Percentiles rank a stretch among this genome's conserved stretches.
phyloP scores from a whole-genome alignment of 2,888 invertebrate genomes.

The Conomelus anceps region DNA sequence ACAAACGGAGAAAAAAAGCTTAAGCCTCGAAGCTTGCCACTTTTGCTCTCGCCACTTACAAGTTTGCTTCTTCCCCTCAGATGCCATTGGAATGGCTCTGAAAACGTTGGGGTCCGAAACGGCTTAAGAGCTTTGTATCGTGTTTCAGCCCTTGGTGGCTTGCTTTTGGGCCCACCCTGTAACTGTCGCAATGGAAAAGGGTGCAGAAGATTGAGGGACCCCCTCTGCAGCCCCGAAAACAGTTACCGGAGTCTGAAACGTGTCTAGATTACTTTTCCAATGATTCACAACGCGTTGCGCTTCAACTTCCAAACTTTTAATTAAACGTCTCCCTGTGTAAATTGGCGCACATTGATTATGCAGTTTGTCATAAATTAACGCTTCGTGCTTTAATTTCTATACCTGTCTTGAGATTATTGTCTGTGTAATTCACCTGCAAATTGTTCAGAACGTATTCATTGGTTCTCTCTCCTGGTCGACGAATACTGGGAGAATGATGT shows the following conservation, averaged over 20 bases:
- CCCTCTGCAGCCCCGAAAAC: not conserved
- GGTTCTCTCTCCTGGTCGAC: too few relatives aligned
- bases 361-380: not conserved
- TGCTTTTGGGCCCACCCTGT: not conserved
- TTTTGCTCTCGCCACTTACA: not conserved
- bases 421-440: not conserved
- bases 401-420: not conserved
- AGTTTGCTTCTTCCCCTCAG: not conserved
- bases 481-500: too few relatives aligned
- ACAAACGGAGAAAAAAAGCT: not conserved
- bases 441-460: too few relatives aligned
- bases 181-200: not conserved
- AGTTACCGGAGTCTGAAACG: not conserved
- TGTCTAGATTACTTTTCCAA: not conserved
- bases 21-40: not conserved
- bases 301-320: not conserved
- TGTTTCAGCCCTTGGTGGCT: not conserved
- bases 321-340: not conserved
- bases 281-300: not conserved
- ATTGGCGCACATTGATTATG: not conserved
- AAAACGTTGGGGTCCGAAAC: not conserved
- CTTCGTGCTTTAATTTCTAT: not conserved
- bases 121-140: conserved; percentile 12
- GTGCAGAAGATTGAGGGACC: not conserved
- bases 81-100: not conserved